phyloP scores from a whole-genome alignment of 2,797 vertebrate species.

The Chaunax sp. region DNA sequence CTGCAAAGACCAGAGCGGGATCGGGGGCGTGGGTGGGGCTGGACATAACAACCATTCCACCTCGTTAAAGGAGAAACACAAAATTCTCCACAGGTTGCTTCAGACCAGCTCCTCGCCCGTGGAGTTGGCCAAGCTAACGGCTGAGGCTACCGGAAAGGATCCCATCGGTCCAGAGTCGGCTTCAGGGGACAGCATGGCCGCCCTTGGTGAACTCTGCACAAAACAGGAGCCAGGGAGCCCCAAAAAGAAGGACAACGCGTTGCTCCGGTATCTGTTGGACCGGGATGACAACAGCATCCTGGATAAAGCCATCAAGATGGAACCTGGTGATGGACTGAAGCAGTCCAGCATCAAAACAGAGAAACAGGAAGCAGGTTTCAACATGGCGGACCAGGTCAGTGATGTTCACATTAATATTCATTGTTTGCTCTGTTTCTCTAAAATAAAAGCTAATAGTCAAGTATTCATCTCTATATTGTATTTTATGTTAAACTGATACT shows the following conservation, averaged over 20 bases:
- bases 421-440: neutral
- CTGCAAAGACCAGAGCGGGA: slow-evolving; percentile 88
- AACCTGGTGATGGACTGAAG: slow-evolving; percentile 86
- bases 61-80: slow-evolving; percentile 98
- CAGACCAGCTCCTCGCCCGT: slow-evolving; percentile 97
- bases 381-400: slow-evolving; percentile 89
- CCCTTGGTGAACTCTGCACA: slow-evolving; percentile 82
- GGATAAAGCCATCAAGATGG: slow-evolving; percentile 92
- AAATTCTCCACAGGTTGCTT: slow-evolving; percentile 96
- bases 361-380: slow-evolving; percentile 89
- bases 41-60: slow-evolving; percentile 85
- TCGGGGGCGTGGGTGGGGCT: slow-evolving; percentile 60
- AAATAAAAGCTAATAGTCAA: too few relatives aligned
- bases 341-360: slow-evolving; percentile 87
- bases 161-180: slow-evolving; percentile 83
- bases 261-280: slow-evolving; percentile 96
- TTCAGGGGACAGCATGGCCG: slow-evolving; percentile 76
- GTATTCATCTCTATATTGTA: too few relatives aligned
- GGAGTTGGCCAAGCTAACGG: slow-evolving; percentile 95
- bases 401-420: neutral
- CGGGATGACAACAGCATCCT: slow-evolving; percentile 92
- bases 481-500: too few relatives aligned
- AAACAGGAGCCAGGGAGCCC: slow-evolving; percentile 95
- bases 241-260: slow-evolving; percentile 97
- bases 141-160: slow-evolving; percentile 96